Base-by-base conservation (phyloP, 1,140 invertebrate genomes). In the Conus betulinus region DNA sequence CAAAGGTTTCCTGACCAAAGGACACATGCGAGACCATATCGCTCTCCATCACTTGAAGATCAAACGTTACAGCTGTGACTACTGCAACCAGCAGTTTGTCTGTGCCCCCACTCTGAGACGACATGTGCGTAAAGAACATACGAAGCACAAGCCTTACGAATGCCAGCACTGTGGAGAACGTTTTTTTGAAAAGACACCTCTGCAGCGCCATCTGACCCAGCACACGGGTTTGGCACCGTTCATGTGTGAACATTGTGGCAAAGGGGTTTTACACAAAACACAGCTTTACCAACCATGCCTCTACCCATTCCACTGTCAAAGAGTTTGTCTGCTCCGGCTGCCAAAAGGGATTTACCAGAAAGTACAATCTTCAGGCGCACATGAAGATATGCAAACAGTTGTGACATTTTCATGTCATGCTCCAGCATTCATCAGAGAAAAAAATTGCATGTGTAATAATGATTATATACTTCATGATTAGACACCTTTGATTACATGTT, bases 21-120 rank as follows among this genome's bases (percentile, higher is more conserved):
- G 74, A 10, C 85, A 87, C 85, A 87, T 87, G 85, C 71, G 71
- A 23, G 85, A 87, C 85, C 85, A 87, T 71, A 87, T 87, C 53
- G 85, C 85, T 15, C 85, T 87, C 10, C 85, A 87, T 51, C 85
- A 87, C 71, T 71, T 78, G 17, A 74, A 74, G 11, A 87, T 87
- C 71, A 87, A 87, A 57, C 85, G 85, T n/a, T 87, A 87, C 71
- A 87, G 53, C 71, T 87, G 85, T n/a, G 85, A 87, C 71, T 87
- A 87, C 53, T 87, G 85, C 71, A 51, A 79, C 20, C 71, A 87
- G 52, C 85, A 87, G 52, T 87, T 87, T 79, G 85, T 87, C 51
- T 87, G 85, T 27, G 85, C 27, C 4, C 85, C 85, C 71, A 87
- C 85, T 27, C 52, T 87, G 17, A n/a, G 85, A 23, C 85, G 85